phyloP scores from a whole-genome alignment of 2,113 vertebrate species.

The Indicator indicator region DNA sequence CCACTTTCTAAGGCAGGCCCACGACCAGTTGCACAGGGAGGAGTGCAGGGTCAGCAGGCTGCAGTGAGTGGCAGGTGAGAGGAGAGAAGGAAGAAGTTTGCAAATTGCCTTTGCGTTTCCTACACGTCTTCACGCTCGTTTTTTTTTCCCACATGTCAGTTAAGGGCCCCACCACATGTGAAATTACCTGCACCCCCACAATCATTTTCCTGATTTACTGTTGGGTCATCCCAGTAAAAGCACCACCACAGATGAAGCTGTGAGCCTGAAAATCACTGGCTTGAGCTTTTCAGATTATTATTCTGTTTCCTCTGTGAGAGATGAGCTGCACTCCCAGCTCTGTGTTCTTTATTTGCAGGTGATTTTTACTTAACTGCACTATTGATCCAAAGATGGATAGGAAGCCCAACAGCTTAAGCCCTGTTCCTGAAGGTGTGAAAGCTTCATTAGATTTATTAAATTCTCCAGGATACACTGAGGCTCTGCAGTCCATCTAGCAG shows the following conservation, averaged over 20 bases:
- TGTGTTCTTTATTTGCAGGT: conserved; percentile 29
- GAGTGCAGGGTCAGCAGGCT: neutral
- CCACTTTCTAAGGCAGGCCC: neutral
- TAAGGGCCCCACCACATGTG: neutral
- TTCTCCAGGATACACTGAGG: neutral
- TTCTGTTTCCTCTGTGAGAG: conserved; percentile 10
- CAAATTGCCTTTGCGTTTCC: neutral
- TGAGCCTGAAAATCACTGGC: neutral
- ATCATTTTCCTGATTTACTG: neutral
- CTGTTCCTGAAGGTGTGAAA: conserved; percentile 5
- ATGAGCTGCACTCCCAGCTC: conserved; percentile 18
- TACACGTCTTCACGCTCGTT: neutral
- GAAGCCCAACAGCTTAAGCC: neutral
- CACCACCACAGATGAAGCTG: neutral
- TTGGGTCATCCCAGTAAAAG: neutral
- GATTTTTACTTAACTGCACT: conserved; percentile 45
- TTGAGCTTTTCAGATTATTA: neutral
- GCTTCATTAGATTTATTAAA: conserved; percentile 59
- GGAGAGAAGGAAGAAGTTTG: neutral
- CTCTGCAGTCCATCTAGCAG: neutral
- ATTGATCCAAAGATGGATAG: conserved; percentile 64
- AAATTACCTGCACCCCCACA: neutral
- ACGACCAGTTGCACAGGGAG: neutral
- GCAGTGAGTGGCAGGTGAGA: neutral
- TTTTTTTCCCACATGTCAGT: neutral